phyloP scores from a whole-genome alignment of 2,888 invertebrate species.

The Osmoderma eremita region DNA sequence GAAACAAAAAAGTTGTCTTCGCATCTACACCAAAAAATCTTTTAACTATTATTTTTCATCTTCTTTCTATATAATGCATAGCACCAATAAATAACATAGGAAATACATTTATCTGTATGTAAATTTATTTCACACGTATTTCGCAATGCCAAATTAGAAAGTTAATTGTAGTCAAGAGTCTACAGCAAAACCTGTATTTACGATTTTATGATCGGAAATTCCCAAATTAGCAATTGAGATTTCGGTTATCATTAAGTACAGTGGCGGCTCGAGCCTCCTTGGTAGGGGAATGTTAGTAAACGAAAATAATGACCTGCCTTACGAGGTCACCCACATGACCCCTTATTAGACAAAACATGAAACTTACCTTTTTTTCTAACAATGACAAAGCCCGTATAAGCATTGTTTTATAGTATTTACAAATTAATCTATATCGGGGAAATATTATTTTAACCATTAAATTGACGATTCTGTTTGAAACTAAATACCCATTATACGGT shows the following conservation, averaged over 20 bases:
- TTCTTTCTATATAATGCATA: too few species aligned
- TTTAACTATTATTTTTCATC: too few species aligned
- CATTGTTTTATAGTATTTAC: too few species aligned
- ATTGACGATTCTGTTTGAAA: too few species aligned
- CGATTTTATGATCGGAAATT: constrained; percentile 22
- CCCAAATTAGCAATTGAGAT: constrained; percentile 30
- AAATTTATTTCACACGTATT: constrained; percentile 26
- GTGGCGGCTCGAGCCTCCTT: background rate
- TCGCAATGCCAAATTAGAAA: constrained; percentile 26
- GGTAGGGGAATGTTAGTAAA: background rate
- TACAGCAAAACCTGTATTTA: background rate
- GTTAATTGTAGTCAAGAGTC: constrained; percentile 14
- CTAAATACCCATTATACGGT: too few species aligned
- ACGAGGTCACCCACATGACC: background rate
- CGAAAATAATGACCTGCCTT: background rate
- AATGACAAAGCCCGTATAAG: too few species aligned
- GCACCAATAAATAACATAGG: background rate
- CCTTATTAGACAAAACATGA: too few species aligned
- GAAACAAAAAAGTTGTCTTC: constrained; percentile 2
- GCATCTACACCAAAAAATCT: too few species aligned
- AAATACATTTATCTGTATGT: background rate
- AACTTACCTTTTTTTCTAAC: too few species aligned
- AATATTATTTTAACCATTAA: too few species aligned
- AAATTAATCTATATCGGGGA: too few species aligned
- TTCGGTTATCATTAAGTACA: background rate